A percentile compares a stretch with the other conserved stretches of the same genome.
These are phyloP conservation scores for Stomatorhinus ivindoensis DNA, from an alignment of 2,113 vertebrate species.

Conservation along the genomic window DNA sequence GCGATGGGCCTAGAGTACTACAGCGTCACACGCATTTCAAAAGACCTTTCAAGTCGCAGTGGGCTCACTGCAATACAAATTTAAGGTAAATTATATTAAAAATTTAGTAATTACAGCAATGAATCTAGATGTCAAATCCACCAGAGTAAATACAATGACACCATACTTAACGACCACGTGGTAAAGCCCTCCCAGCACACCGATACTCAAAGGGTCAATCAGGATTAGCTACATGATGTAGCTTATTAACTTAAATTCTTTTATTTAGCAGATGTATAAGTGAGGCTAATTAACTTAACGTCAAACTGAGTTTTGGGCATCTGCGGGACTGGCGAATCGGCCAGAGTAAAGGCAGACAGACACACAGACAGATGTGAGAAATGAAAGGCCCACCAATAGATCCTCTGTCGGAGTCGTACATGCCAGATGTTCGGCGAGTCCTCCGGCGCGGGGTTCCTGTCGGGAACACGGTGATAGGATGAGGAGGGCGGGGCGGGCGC, in stretches of 20 bases:
- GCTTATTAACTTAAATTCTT: neutral
- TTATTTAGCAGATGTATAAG: too few species aligned
- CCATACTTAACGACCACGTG: neutral
- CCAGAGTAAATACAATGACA: neutral
- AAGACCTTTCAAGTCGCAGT: neutral
- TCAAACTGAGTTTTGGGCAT: neutral
- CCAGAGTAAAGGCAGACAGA: neutral
- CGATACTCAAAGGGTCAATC: neutral
- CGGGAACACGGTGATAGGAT: neutral
- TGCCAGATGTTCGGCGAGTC: constrained; percentile 63
- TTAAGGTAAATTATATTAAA: neutral
- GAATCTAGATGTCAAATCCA: neutral
- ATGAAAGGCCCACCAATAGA: constrained; percentile 51
- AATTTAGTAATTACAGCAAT: neutral
- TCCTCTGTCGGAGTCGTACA: constrained; percentile 70
- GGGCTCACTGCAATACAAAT: neutral
- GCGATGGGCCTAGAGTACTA: neutral
- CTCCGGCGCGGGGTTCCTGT: constrained; percentile 62
- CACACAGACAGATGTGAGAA: neutral
- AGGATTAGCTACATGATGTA: neutral
- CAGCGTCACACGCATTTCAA: neutral
- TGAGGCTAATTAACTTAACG: neutral
- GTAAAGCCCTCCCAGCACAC: neutral
- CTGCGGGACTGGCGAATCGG: neutral
- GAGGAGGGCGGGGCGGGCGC: neutral